Evolutionary conservation across 2,888 invertebrate species (phyloP).

Genomic region (Thyatira batis): DNA sequence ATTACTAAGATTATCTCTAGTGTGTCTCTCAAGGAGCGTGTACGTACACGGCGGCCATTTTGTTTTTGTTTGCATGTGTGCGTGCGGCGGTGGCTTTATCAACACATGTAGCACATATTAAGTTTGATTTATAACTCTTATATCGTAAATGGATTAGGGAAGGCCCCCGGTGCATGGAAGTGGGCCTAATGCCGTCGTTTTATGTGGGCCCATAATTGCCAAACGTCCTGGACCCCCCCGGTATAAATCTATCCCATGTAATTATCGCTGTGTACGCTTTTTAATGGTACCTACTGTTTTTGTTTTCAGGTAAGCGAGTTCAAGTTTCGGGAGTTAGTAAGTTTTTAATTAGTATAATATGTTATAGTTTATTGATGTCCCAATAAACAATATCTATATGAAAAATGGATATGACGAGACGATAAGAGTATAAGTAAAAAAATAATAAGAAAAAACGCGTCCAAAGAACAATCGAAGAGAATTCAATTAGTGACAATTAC

Average conservation of each 20-base stretch:
- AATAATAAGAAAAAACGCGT: too few species aligned
- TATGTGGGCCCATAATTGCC: constrained; percentile 67
- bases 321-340: background rate
- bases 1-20: constrained; percentile 43
- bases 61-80: constrained; percentile 34
- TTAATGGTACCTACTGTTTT: constrained; percentile 47
- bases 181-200: constrained; percentile 59
- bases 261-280: constrained; percentile 45
- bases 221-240: constrained; percentile 33
- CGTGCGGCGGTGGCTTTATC: constrained; percentile 55
- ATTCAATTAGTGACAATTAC: background rate
- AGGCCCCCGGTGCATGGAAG: constrained; percentile 37
- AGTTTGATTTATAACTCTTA: constrained; percentile 81
- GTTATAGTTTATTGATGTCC: too few species aligned
- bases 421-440: background rate
- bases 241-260: constrained; percentile 45
- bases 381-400: too few species aligned
- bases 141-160: constrained; percentile 82
- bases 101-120: constrained; percentile 81
- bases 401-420: too few species aligned
- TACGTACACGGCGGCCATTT: constrained; percentile 34
- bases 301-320: constrained; percentile 64
- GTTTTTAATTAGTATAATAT: background rate
- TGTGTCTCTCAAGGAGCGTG: constrained; percentile 16
- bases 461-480: background rate